A percentile compares a stretch with the other conserved stretches of the same genome.
phyloP scores from a whole-genome alignment of 2,888 invertebrate species.

The Cyrtodaria siliqua region DNA sequence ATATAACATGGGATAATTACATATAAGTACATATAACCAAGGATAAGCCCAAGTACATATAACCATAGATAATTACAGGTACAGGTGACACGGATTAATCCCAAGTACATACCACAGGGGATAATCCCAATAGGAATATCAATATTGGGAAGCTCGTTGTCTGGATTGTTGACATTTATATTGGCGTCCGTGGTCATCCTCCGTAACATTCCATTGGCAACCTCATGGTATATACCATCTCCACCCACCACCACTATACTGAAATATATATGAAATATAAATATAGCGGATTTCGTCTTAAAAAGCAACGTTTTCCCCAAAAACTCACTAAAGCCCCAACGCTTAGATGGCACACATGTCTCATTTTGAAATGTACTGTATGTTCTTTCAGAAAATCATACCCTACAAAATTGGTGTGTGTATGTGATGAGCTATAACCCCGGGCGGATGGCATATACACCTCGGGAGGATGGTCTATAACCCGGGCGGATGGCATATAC shows the following conservation, averaged over 20 bases:
- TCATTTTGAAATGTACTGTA: no score
- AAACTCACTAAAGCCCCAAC: no score
- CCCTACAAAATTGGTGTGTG: no score
- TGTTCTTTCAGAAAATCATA: no score
- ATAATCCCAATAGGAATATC: conserved; percentile 45
- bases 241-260: conserved; percentile 54
- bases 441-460: no score
- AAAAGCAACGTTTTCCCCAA: no score
- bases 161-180: conserved; percentile 39
- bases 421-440: no score
- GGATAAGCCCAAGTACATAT: conserved; percentile 21
- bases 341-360: no score
- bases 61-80: background rate
- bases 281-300: no score
- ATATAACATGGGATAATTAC: no score
- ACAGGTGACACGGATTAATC: background rate
- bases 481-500: no score
- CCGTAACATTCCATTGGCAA: conserved; percentile 42
- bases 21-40: conserved; percentile 38
- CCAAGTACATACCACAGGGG: conserved; percentile 53
- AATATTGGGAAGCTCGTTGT: conserved; percentile 18
- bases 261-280: conserved; percentile 4
- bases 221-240: conserved; percentile 52
- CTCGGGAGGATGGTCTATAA: no score
- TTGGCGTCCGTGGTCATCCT: conserved; percentile 25